Evolutionary conservation across 2,888 invertebrate genomes (phyloP), one percentile per base, ranked within the genome.

Genomic region (Blastobasis adustella): DNA sequence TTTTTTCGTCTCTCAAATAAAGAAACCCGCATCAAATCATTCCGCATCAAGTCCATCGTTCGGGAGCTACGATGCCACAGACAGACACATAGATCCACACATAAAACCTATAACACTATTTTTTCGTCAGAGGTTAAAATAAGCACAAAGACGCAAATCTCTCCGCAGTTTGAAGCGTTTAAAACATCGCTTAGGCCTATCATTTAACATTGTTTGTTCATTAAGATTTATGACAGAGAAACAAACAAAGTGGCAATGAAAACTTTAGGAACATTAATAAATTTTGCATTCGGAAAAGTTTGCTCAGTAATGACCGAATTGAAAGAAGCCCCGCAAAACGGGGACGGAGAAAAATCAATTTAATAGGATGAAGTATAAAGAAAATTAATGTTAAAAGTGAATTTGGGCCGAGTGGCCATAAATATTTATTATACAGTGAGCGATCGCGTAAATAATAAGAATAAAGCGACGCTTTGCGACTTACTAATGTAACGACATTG

Each of bases 401-500:
- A n/a, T 48, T 48, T 43, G 10, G 39, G 37, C 10, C 10, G 47
- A 47, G 47, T 47, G 39, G 39, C 6, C 39, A 47, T 47, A 10
- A 39, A 47, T 47, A 47, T 47, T 47, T 47, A 47, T 47, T 47
- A 47, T 10, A 39, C 38, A 10, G 39, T n/a, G 10, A 46, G 37
- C 38, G 38, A 37, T 38, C 37, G 46, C 37, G 38, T 38, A 7
- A 8, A 37, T 46, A 46, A 37, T 9, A 37, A 5, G 6, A 38
- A 37, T 46, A 38, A 37, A 36, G 37, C n/a, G 46, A 46, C 36
- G 46, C 6, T 38, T 45, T 36, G 45, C 23, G 36, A 23, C 36
- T 45, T 45, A 6, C 4, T 43, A 10, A n/a, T 43, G 9, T 43
- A n/a, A 5, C 23, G 23, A 23, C 23, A 23, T 23, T 23, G 23